Base-by-base conservation (phyloP, 2,797 vertebrate species). In the Leptoclinus maculatus region DNA sequence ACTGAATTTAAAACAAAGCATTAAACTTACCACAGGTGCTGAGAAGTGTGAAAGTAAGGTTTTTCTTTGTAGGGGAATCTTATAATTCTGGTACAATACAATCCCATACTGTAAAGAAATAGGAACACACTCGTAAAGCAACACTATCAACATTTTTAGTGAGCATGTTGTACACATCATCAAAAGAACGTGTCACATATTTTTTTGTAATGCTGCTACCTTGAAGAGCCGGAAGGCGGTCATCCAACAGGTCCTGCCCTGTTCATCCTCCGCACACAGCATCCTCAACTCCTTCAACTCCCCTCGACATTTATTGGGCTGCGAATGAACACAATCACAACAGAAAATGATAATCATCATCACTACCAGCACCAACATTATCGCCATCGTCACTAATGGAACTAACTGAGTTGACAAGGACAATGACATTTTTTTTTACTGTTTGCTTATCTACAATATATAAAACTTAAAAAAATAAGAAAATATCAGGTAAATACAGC, bases 51-150 rank as follows among this genome's bases (percentile, higher is more conserved):
- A 96, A 63, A 97, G 94, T 86, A 96, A 73, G 29, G 93, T 92
- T 95, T 97, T 98, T 81, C 97, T 96, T 93, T 98, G 97, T 82
- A 97, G 96, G 2, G 98, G 98, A 90, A 97, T 96, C 89, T 97
- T 96, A 79, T 97, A 99, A 90, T 97, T 99, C 95, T 99, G 97
- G 92, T 99, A 99, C 27, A 99, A 95, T 60, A 97, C 90, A 93
- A 97, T 97, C 80, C 98, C 97, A 54, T 97, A 98, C 98, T 99
- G 93, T 12, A 81, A 88, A 93, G 23, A 76, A 69, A 73, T 66
- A 32, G n/a, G 11, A 75, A 66, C 6, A 76, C 25, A 57, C 16
- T 36, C 41, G 62, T 80, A 27, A 86, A 76, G 12, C 11, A 56
- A 80, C 19, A 62, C 2, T 17, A 60, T n/a, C 4, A 12, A 43